Evolutionary conservation across 1,140 invertebrate species (phyloP), one percentile per base, ranked within the genome.

Genomic region (Brachionus paranguensis): DNA sequence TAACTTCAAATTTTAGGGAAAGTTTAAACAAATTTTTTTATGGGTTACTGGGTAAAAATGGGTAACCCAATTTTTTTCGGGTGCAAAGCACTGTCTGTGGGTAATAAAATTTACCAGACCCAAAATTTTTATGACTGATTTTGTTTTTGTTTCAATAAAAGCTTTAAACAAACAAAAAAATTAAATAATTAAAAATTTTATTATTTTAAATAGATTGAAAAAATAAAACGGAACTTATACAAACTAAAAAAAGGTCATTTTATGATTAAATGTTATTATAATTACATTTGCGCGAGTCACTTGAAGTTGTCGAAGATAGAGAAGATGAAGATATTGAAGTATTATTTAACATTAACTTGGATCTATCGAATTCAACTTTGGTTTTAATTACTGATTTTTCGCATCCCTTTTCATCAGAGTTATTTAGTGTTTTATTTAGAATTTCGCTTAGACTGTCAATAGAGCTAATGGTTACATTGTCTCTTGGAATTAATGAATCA

Each of bases 381-480:
- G 17, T 17, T 41, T 41, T 68, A 33, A 6, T 68, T 10, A 41
- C 27, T 14, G 27, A 17, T 68, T 33, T 68, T 5, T 68, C 65
- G 3, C 65, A 33, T 33, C 27, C n/a, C 11, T 8, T 74, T 43
- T 74, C 33, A 43, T 74, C 27, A 2, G 72, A 29, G 24, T 50
- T 76, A 24, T 76, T 47, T 53, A 76, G 7, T 29, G 72, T 76
- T 47, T 47, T 76, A 29, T 76, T 76, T 47, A 76, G 27, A 29
- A n/a, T 24, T 50, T 76, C 72, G n/a, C 45, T 76, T n/a, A 76
- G 10, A 76, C 43, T 76, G 14, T 76, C 47, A 24, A 76, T 76
- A 12, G 72, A 50, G 10, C 72, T 76, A 8, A 76, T 50, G 12
- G 72, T 76, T 2, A 29, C 3, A 50, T 50, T 47, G 1, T 76